These are phyloP conservation scores for Nicator chloris DNA, from an alignment of 2,113 vertebrate genomes.

Conservation along the genomic window DNA sequence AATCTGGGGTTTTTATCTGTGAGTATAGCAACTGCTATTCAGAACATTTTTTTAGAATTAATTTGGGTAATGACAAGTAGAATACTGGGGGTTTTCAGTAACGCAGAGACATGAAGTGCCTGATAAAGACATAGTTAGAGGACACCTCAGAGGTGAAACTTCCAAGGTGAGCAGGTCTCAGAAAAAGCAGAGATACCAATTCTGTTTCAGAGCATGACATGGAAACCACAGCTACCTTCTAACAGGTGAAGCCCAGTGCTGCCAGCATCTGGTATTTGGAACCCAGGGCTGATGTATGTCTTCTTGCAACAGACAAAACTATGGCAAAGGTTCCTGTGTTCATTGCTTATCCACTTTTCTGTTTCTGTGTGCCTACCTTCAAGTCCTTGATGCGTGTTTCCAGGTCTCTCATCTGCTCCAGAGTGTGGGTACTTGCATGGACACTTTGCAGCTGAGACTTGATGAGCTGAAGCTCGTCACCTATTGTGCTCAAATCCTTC, in stretches of 20 bases:
- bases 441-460: slow-evolving; percentile 79
- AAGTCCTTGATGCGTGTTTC: slow-evolving; percentile 79
- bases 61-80: not conserved
- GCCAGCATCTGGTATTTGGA: not conserved
- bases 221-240: not conserved
- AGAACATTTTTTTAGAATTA: not conserved
- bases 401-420: slow-evolving; percentile 78
- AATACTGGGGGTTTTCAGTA: rapidly evolving
- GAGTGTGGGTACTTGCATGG: slow-evolving; percentile 51
- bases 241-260: not conserved
- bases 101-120: not conserved
- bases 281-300: not conserved
- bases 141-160: not conserved
- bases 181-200: not conserved
- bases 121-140: not conserved
- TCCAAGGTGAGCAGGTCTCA: not conserved
- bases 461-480: slow-evolving; percentile 74
- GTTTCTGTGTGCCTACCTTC: slow-evolving; percentile 73
- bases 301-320: not conserved
- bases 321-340: not conserved
- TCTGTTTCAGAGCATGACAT: not conserved
- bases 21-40: not conserved
- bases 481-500: slow-evolving; percentile 78
- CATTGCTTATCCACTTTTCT: not conserved
- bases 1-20: not conserved